These are phyloP conservation scores for Oryzias dopingdopingensis DNA, from an alignment of 2,797 vertebrate species.

Conservation along the genomic window DNA sequence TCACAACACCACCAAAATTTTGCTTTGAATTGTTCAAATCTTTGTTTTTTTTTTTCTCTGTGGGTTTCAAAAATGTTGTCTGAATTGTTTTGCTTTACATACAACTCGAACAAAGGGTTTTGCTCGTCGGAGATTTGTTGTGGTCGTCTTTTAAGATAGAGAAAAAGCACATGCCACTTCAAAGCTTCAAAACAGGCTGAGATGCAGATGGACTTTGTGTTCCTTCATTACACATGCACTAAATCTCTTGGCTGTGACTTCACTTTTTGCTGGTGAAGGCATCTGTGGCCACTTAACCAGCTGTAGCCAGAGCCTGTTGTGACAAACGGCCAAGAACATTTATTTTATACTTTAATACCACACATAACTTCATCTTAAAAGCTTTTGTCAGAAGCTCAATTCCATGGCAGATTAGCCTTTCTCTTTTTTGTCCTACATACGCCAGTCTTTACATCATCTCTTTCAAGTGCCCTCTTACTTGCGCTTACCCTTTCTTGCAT, in stretches of 20 bases:
- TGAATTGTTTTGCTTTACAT: conserved; percentile 2
- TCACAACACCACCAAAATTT: neutral
- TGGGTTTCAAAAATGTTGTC: conserved; percentile 8
- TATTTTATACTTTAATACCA: conserved; percentile 58
- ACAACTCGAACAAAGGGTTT: conserved; percentile 34
- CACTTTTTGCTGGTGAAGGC: conserved; percentile 57
- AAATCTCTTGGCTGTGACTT: conserved; percentile 66
- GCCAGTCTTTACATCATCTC: conserved; percentile 20
- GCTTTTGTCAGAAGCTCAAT: conserved; percentile 55
- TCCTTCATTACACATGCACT: conserved; percentile 72
- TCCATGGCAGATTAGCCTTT: conserved; percentile 46
- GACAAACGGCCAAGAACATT: conserved; percentile 59
- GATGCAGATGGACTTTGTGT: conserved; percentile 72
- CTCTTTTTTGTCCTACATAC: conserved; percentile 24
- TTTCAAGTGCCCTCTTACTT: conserved; percentile 14
- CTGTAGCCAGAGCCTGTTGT: conserved; percentile 53
- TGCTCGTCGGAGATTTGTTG: conserved; percentile 47
- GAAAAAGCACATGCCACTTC: conserved; percentile 56
- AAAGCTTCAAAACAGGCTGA: conserved; percentile 64
- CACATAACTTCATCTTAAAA: conserved; percentile 39
- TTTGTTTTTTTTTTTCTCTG: neutral
- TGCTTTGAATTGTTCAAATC: neutral
- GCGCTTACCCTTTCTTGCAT: conserved; percentile 5
- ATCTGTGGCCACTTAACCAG: conserved; percentile 65
- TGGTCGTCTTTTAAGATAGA: conserved; percentile 45